Conservation (phyloP, 2,888 invertebrate genomes). For the Andrena bicolor region DNA sequence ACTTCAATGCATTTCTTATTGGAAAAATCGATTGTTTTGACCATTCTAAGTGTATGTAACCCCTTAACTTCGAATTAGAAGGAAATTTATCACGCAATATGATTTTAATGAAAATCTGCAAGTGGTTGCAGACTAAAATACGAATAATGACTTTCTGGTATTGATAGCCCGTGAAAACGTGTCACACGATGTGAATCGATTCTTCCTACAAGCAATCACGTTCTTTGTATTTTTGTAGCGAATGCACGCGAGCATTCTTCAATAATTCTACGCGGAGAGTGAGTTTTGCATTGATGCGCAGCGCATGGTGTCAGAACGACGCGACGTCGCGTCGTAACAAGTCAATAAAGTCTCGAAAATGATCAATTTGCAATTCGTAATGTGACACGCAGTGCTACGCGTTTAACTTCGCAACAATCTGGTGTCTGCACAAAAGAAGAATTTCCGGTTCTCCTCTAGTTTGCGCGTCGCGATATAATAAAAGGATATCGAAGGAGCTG, state of each 20-base stretch:
- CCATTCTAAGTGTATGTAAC: too few species aligned
- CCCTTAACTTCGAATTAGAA: too few species aligned
- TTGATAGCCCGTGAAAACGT: too few species aligned
- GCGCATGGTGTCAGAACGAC: background rate
- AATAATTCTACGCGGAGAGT: background rate
- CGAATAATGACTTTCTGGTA: too few species aligned
- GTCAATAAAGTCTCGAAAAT: constrained; percentile 6
- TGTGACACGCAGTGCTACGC: constrained; percentile 3
- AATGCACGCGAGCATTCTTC: too few species aligned
- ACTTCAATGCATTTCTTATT: too few species aligned
- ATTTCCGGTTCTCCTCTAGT: constrained; percentile 43
- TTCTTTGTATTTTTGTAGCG: background rate
- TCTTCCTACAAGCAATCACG: background rate
- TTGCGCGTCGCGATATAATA: constrained; percentile 15
- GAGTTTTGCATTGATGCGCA: background rate
- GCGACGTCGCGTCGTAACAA: constrained; percentile 7
- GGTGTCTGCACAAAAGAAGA: background rate
- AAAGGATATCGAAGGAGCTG: constrained; percentile 14
- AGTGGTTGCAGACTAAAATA: too few species aligned
- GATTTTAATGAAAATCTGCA: too few species aligned
- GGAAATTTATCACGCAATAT: too few species aligned
- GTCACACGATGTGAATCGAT: too few species aligned
- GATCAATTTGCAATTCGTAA: constrained; percentile 42
- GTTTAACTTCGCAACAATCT: background rate
- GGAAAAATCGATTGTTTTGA: too few species aligned